Evolutionary conservation across 2,888 invertebrate species (phyloP), one percentile per base, ranked within the genome.

Genomic region (Trypoxylon attenuatum): DNA sequence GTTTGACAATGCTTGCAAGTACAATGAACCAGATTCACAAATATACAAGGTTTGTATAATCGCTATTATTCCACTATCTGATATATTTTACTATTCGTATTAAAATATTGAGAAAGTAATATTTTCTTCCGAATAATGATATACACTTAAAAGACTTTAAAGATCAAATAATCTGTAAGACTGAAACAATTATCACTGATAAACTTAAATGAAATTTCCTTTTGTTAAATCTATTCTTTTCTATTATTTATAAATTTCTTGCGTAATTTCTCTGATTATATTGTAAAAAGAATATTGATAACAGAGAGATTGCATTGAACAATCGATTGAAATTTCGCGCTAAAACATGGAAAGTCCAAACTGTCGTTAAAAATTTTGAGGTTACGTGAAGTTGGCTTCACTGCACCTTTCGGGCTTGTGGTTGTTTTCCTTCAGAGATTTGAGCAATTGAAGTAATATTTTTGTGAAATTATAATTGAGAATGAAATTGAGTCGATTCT

Each of bases 1-100:
- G 96, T 94, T 97, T 78, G 96, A 96, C 80, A 98, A 98, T 85
- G 98, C 98, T 0, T 98, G 97, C 89, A 97, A 96, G 84, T 98
- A 96, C 84, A 98, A 98, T 85, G 98, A 98, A 83, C 98, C 98
- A 0, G 98, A 98, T 83, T 98, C 98, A 0, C 96, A 96, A 87
- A 96, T 98, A 71, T 98, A 98, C 85, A 98, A 98, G 88, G 91
- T 91, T 79, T 76, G 85, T 81, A 67, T 39, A 33, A 6, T 33
- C 22, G 25, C 41, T 29, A 27, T 45, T 59, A 10, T 4, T 56
- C 18, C 4, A 52, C n/a, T n/a, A n/a, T n/a, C 5, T 16, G 22
- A 16, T 62, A 21, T 22, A 45, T 39, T 45, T 41, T 25, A 45
- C 39, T 33, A 22, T 16, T 6, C 41, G 21, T 18, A 39, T 33